Base-by-base conservation (phyloP, 1,140 invertebrate species). In the Solenopsis fugax region DNA sequence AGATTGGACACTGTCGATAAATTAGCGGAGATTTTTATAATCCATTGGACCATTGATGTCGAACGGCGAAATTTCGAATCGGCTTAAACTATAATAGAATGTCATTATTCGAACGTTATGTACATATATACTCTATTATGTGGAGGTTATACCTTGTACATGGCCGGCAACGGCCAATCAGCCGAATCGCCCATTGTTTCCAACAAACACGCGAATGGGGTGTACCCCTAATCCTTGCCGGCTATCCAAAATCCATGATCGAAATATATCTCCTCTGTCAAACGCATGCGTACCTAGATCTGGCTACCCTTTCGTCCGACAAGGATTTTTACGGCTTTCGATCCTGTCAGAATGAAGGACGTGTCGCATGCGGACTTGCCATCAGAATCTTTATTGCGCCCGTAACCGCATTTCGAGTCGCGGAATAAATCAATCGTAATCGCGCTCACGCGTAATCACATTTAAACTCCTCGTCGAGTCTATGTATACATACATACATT, bases 181-280 rank as follows among this genome's bases (percentile, higher is more conserved):
- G 92, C 92, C 93, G 91, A 93, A 90, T 92, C 89, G 90, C 89
- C 89, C 88, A 93, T 93, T 93, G 93, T 93, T 93, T 93, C 93
- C 91, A 93, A 92, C 92, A 92, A 93, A 90, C 92, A 91, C 92
- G 88, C 88, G 91, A 89, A 67, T 56, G 56, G 84, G 88, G 87
- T 91, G 92, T 89, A 88, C 89, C 90, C 92, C 92, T 93, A 93
- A 94, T 94, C 93, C 92, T 92, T 93, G 88, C 92, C 88, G 90
- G 92, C 93, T 92, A 94, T 94, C 93, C 93, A 94, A 94, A 94
- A 93, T 93, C 93, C 93, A 94, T 94, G 93, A 93, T 93, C 93
- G 91, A 93, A 93, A 94, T 94, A 94, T 93, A 94, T 94, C 93
- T 94, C 93, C 91, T 94, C 93, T 94, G 93, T 94, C 93, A 94